These are phyloP conservation scores for Harpagus bidentatus DNA, from an alignment of 2,113 vertebrate genomes.

Conservation along the genomic window DNA sequence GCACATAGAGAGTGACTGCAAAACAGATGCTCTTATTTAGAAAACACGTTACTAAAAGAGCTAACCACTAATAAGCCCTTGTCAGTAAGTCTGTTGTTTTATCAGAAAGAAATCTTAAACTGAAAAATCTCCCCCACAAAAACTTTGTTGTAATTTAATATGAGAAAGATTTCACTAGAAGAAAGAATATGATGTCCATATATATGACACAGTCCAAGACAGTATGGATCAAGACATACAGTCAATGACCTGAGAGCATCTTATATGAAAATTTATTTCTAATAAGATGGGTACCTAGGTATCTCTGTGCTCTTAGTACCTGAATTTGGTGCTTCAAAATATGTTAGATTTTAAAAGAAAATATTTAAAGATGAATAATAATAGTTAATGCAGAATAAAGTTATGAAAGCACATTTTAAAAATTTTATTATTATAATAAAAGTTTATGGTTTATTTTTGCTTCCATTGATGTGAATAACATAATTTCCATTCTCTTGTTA, in stretches of 20 bases:
- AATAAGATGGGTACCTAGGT: not conserved
- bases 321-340: not conserved
- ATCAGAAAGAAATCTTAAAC: conserved; percentile 29
- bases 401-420: not conserved
- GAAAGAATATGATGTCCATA: conserved; percentile 13
- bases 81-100: conserved; percentile 48
- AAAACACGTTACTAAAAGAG: conserved; percentile 50
- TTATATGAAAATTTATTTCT: conserved; percentile 7
- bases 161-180: not conserved
- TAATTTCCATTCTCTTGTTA: not conserved
- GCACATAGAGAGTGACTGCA: conserved; percentile 37
- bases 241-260: not conserved
- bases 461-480: not conserved
- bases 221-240: not conserved
- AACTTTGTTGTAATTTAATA: not conserved
- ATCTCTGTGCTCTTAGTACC: not conserved
- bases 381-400: not conserved
- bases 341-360: not conserved
- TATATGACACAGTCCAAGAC: not conserved
- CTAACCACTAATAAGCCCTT: conserved; percentile 51
- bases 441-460: not conserved
- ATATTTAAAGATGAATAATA: not conserved
- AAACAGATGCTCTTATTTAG: conserved; percentile 64
- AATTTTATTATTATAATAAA: not conserved
- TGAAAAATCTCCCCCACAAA: not conserved